A percentile compares a stretch with the other conserved stretches of the same genome.
phyloP scores from a whole-genome alignment of 2,113 vertebrate genomes.

The Dicentrarchus labrax region DNA sequence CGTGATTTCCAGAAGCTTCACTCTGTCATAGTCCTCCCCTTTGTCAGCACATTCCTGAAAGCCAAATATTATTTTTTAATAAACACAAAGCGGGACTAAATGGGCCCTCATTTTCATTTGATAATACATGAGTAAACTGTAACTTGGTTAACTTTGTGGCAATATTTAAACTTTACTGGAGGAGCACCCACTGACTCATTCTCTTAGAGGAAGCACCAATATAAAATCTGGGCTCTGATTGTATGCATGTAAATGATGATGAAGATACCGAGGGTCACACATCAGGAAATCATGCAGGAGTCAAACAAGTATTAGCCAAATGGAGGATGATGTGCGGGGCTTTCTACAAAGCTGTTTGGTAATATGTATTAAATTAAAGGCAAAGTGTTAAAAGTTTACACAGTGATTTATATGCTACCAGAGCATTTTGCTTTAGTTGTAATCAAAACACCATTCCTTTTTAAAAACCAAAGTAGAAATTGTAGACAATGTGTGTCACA shows the following conservation, averaged over 20 bases:
- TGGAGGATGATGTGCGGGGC: not conserved
- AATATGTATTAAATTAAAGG: not conserved
- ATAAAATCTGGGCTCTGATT: not conserved
- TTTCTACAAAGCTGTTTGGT: not conserved
- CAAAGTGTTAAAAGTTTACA: not conserved
- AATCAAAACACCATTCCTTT: not conserved
- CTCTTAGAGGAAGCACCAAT: not conserved
- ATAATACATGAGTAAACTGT: not conserved
- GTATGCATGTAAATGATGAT: not conserved
- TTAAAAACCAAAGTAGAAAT: too few species aligned
- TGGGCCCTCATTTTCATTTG: not conserved
- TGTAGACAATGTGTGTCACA: too few species aligned
- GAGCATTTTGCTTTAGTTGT: not conserved
- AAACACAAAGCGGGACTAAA: not conserved
- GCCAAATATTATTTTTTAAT: not conserved
- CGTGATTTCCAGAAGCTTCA: constrained; percentile 94
- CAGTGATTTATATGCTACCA: not conserved
- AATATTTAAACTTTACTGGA: not conserved
- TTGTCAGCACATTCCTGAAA: constrained; percentile 90
- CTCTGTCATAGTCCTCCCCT: constrained; percentile 93
- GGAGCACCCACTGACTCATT: not conserved
- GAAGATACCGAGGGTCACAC: not conserved
- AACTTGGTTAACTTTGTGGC: not conserved
- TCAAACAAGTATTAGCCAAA: not conserved
- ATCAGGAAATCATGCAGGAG: not conserved